Conservation (phyloP, 2,888 invertebrate species). For the Acanthosepion esculentum region DNA sequence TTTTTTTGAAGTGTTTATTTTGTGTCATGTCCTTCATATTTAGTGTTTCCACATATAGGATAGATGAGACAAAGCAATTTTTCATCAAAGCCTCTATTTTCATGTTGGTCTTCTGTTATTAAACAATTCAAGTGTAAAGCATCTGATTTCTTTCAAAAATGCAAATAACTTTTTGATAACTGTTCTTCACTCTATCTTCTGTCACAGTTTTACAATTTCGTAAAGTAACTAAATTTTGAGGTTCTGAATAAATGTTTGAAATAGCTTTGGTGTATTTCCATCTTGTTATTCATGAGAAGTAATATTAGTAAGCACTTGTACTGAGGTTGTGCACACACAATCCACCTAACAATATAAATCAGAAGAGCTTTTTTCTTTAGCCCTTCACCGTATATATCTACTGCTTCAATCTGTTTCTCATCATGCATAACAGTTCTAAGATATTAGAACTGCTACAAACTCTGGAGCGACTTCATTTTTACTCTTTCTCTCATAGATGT, state of each 20-base stretch:
- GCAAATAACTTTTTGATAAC: not conserved
- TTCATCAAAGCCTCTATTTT: not conserved
- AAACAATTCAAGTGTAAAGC: not conserved
- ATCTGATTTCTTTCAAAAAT: constrained; percentile 10
- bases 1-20: not conserved
- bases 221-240: not conserved
- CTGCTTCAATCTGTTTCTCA: not conserved
- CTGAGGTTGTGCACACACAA: constrained; percentile 21
- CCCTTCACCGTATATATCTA: not conserved
- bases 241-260: not conserved
- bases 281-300: not conserved
- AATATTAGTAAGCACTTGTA: constrained; percentile 1
- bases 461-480: not conserved
- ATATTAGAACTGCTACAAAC: not conserved
- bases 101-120: not conserved
- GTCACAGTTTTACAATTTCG: not conserved
- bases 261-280: constrained; percentile 20
- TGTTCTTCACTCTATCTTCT: not conserved
- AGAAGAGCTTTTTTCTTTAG: not conserved
- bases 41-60: not conserved
- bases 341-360: constrained; percentile 14
- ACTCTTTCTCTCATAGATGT: not conserved
- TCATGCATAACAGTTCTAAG: constrained; percentile 9
- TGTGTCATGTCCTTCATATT: not conserved
- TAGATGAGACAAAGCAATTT: not conserved